Evolutionary conservation across 2,888 invertebrate species (phyloP).

Genomic region (Trissolcus brochymenae): DNA sequence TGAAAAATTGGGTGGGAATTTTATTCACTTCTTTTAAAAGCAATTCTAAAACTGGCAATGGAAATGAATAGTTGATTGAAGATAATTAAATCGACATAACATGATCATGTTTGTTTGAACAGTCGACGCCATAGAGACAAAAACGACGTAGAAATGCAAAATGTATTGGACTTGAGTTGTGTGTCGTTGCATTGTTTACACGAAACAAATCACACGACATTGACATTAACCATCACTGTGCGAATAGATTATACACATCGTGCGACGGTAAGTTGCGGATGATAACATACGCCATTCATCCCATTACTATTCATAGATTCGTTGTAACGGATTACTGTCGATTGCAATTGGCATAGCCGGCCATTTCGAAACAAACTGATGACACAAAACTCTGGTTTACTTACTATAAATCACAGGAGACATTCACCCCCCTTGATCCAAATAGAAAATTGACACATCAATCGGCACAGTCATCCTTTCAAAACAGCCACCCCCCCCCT

Average conservation of each 20-base stretch:
- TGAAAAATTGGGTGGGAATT: too few species aligned
- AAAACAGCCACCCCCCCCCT: slow-evolving; percentile 5
- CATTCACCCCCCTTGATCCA: slow-evolving; percentile 55
- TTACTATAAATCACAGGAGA: slow-evolving; percentile 70
- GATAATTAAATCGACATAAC: too few species aligned
- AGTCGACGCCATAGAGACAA: too few species aligned
- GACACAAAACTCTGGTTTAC: slow-evolving; percentile 73
- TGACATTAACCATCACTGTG: slow-evolving; percentile 55
- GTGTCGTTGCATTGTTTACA: slow-evolving; percentile 33
- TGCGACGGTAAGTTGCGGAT: slow-evolving; percentile 37
- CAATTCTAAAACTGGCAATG: too few species aligned
- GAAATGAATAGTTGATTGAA: too few species aligned
- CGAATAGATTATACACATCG: slow-evolving; percentile 42
- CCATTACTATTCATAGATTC: slow-evolving; percentile 58
- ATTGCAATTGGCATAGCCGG: slow-evolving; percentile 57
- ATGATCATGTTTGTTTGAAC: too few species aligned
- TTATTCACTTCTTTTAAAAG: too few species aligned
- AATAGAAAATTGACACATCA: slow-evolving; percentile 39
- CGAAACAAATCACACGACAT: slow-evolving; percentile 51
- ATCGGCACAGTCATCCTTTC: slow-evolving; percentile 20
- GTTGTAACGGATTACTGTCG: slow-evolving; percentile 58
- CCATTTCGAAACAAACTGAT: slow-evolving; percentile 69
- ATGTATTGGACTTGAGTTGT: not conserved
- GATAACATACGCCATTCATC: slow-evolving; percentile 58
- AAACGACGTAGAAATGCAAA: too few species aligned